Conservation (phyloP, 2,113 vertebrate genomes). For the Apteryx mantelli region DNA sequence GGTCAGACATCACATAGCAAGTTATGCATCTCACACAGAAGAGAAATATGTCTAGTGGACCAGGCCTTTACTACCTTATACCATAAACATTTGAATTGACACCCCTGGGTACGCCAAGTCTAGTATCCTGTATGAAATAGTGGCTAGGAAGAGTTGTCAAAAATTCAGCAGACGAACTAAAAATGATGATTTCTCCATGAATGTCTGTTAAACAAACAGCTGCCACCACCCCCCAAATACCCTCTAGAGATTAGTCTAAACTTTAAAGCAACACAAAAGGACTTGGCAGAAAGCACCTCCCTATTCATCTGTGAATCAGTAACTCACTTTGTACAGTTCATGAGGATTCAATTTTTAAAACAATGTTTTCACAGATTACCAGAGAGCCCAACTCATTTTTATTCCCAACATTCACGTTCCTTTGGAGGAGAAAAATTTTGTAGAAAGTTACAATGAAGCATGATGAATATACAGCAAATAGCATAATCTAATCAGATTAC, state of each 20-base stretch:
- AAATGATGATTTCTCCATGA: neutral
- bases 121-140: neutral
- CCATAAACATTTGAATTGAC: neutral
- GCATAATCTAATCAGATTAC: neutral
- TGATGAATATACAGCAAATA: neutral
- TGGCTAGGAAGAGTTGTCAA: neutral
- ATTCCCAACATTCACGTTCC: neutral
- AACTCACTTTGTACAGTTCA: neutral
- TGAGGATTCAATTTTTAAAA: conserved; percentile 35
- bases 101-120: neutral
- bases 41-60: rapidly evolving
- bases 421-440: neutral
- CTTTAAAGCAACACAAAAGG: neutral
- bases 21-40: rapidly evolving
- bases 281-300: neutral
- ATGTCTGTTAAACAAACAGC: neutral
- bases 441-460: neutral
- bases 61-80: rapidly evolving
- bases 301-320: neutral
- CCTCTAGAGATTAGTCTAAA: neutral
- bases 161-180: neutral
- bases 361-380: conserved; percentile 11
- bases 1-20: neutral
- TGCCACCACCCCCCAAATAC: neutral
- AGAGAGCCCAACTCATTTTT: neutral